Conservation (phyloP, 1,140 invertebrate species). For the Melipona quadrifasciata region DNA sequence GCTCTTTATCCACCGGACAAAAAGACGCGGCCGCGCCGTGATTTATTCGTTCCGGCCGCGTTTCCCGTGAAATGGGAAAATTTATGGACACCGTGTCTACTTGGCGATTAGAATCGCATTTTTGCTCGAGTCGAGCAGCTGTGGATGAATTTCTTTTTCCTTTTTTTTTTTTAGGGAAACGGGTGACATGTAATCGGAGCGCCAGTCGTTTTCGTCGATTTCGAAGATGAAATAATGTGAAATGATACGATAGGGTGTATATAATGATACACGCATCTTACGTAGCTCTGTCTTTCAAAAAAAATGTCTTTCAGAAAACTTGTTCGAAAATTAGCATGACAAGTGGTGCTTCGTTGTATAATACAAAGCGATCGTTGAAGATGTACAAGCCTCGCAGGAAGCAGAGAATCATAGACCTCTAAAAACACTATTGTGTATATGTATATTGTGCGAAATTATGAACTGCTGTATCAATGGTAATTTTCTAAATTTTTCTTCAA, state of each 20-base stretch:
- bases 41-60: constrained; percentile 27
- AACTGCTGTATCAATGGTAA: not conserved
- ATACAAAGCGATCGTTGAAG: not conserved
- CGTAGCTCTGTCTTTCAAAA: not conserved
- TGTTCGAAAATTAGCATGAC: not conserved
- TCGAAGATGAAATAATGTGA: not conserved
- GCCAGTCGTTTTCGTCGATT: not conserved
- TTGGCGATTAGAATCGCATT: not conserved
- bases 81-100: not conserved
- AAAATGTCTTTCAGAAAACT: not conserved
- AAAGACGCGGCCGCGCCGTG: not conserved
- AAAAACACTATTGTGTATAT: not conserved
- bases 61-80: constrained; percentile 17
- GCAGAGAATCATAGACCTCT: not conserved
- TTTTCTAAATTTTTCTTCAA: not conserved
- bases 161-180: not conserved
- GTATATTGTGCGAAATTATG: not conserved
- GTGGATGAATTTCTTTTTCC: too few relatives aligned
- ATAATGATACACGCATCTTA: not conserved
- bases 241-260: not conserved
- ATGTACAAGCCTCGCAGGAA: too few relatives aligned
- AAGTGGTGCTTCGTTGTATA: not conserved
- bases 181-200: not conserved
- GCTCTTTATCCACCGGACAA: not conserved
- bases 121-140: not conserved